Conservation (phyloP, 2,888 invertebrate species). For the Noctua pronuba region DNA sequence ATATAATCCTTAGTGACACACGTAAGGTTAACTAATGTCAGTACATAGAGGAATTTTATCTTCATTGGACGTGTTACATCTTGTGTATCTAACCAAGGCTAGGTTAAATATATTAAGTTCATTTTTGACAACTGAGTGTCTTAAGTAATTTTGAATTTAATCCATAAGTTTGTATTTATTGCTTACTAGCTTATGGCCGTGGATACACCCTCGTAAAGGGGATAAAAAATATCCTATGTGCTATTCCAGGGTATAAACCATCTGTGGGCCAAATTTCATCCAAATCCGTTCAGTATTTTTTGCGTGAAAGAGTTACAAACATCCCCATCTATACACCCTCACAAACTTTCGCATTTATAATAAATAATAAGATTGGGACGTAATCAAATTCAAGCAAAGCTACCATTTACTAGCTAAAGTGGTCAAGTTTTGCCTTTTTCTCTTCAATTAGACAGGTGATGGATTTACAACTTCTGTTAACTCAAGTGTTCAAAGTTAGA, state of each 20-base stretch:
- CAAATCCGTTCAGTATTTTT: not conserved
- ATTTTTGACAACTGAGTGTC: not conserved
- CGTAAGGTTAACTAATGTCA: constrained; percentile 41
- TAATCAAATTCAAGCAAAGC: not conserved
- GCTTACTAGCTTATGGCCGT: not conserved
- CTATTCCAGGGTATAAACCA: not conserved
- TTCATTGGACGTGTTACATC: constrained; percentile 20
- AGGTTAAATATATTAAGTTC: not conserved
- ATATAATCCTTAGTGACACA: constrained; percentile 36
- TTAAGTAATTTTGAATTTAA: not conserved
- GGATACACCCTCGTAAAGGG: not conserved
- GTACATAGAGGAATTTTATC: constrained; percentile 46
- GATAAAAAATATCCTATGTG: not conserved
- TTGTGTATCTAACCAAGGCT: not conserved
- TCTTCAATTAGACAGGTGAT: constrained; percentile 21
- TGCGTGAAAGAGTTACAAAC: not conserved
- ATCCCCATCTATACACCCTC: not conserved
- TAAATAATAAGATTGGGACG: not conserved
- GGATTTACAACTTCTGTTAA: constrained; percentile 7
- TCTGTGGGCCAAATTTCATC: not conserved
- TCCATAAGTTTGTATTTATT: not conserved
- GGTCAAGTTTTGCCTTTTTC: not conserved
- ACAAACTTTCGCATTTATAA: not conserved
- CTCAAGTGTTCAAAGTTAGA: not conserved
- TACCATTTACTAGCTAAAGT: constrained; percentile 3